These are phyloP conservation scores for Steinernema feltiae DNA, from an alignment of 1,140 invertebrate genomes.

Conservation along the genomic window DNA sequence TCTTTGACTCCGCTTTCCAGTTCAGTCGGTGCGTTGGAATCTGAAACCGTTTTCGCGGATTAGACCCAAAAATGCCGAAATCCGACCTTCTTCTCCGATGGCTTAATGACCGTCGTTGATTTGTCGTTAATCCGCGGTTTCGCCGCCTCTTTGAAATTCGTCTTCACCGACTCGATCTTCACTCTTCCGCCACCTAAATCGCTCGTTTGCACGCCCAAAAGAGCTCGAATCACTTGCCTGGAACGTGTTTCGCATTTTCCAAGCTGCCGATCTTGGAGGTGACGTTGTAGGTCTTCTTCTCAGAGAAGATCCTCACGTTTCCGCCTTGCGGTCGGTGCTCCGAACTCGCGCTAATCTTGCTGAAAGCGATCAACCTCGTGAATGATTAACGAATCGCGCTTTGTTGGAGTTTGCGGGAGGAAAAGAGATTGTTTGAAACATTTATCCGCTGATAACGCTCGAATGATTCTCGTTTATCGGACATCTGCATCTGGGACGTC, in stretches of 20 bases:
- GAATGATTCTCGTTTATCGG: too few relatives aligned
- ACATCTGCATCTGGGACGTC: too few relatives aligned
- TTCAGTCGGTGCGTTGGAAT: conserved; percentile 78
- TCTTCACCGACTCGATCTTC: not conserved
- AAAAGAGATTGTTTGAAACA: too few relatives aligned
- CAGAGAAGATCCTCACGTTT: conserved; percentile 34
- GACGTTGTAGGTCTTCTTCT: conserved; percentile 18
- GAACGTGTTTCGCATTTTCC: not conserved
- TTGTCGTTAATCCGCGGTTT: not conserved
- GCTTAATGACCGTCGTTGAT: not conserved
- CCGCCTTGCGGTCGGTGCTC: conserved; percentile 28
- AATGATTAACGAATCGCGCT: too few relatives aligned
- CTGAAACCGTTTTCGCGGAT: conserved; percentile 59
- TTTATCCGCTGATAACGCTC: too few relatives aligned
- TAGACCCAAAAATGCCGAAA: conserved; percentile 18
- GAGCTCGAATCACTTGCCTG: not conserved
- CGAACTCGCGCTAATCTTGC: conserved; percentile 24
- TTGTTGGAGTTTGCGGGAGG: too few relatives aligned
- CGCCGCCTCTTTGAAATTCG: not conserved
- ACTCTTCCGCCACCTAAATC: not conserved
- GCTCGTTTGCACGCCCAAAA: not conserved
- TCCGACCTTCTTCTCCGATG: conserved; percentile 14
- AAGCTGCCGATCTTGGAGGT: not conserved
- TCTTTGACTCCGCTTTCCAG: conserved; percentile 87
- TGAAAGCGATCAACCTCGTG: conserved; percentile 15